These are phyloP conservation scores for Brienomyrus longianalis DNA, from an alignment of 2,113 vertebrate species.

Conservation along the genomic window DNA sequence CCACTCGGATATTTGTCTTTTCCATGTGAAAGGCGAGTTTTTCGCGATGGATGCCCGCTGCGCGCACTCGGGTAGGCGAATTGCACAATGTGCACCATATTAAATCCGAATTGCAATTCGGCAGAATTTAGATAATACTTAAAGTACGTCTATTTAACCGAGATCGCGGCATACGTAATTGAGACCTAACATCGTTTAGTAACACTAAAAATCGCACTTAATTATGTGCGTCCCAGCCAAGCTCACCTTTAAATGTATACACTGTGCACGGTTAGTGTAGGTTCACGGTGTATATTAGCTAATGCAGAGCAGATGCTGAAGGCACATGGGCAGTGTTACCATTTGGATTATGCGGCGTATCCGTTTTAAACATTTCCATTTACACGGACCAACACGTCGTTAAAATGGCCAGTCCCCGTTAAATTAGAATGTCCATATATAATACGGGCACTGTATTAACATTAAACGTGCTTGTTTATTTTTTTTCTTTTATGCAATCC, in stretches of 20 bases:
- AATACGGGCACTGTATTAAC: not conserved
- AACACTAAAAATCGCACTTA: not conserved
- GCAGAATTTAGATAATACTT: not conserved
- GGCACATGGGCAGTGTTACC: not conserved
- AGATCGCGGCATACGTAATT: not conserved
- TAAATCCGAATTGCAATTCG: not conserved
- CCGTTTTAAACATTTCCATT: not conserved
- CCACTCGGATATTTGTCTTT: constrained; percentile 55
- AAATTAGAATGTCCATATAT: not conserved
- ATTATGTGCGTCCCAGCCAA: not conserved
- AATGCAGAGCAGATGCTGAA: not conserved
- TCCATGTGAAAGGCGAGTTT: constrained; percentile 54
- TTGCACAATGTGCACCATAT: not conserved
- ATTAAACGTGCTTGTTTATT: not conserved
- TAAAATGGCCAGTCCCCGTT: not conserved
- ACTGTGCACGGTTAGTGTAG: not conserved
- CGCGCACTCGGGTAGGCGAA: constrained; percentile 53
- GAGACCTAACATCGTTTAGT: not conserved
- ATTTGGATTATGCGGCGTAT: not conserved
- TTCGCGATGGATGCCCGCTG: constrained; percentile 65
- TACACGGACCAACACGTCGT: constrained; percentile 5
- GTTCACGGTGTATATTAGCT: not conserved
- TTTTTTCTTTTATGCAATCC: not conserved
- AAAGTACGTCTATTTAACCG: not conserved
- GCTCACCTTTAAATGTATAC: not conserved